Conservation (phyloP, 2,113 vertebrate species). For the Lethenteron reissneri region DNA sequence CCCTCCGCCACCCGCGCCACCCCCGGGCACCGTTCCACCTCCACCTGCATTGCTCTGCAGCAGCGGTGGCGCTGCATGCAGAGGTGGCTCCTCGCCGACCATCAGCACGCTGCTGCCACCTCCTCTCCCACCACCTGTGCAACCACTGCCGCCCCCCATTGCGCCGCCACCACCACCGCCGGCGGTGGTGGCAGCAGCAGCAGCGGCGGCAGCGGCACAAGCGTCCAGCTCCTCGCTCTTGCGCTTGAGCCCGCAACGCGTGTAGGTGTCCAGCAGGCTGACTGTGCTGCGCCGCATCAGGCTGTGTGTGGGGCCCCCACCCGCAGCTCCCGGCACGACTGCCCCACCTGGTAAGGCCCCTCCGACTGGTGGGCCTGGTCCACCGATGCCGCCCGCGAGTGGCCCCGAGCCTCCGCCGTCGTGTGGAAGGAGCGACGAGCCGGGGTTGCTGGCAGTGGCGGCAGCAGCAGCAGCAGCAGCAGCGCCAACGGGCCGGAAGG, state of each 20-base stretch:
- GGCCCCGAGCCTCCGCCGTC: too few relatives aligned
- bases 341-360: slow-evolving; percentile 7
- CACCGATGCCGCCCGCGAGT: slow-evolving; percentile 17
- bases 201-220: too few relatives aligned
- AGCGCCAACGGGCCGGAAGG: slow-evolving; percentile 46
- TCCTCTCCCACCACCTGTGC: slow-evolving; percentile 14
- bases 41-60: slow-evolving; percentile 57
- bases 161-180: too few relatives aligned
- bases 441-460: slow-evolving; percentile 48
- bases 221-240: slow-evolving; percentile 91
- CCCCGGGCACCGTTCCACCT: not conserved
- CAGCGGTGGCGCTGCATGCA: slow-evolving; percentile 26
- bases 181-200: too few relatives aligned
- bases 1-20: slow-evolving; percentile 20
- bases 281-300: slow-evolving; percentile 41
- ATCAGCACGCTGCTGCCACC: slow-evolving; percentile 88
- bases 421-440: slow-evolving; percentile 31
- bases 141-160: too few relatives aligned
- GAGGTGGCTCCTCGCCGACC: slow-evolving; percentile 80
- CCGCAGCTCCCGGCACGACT: slow-evolving; percentile 20
- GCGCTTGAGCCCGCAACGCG: slow-evolving; percentile 80
- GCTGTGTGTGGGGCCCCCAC: slow-evolving; percentile 29
- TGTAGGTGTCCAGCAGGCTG: slow-evolving; percentile 48
- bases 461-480: too few relatives aligned
- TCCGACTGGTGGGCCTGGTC: slow-evolving; percentile 47